These are phyloP conservation scores for Holothuria leucospilota DNA, from an alignment of 53 echinoderm and acorn worm genomes.

Conservation along the genomic window DNA sequence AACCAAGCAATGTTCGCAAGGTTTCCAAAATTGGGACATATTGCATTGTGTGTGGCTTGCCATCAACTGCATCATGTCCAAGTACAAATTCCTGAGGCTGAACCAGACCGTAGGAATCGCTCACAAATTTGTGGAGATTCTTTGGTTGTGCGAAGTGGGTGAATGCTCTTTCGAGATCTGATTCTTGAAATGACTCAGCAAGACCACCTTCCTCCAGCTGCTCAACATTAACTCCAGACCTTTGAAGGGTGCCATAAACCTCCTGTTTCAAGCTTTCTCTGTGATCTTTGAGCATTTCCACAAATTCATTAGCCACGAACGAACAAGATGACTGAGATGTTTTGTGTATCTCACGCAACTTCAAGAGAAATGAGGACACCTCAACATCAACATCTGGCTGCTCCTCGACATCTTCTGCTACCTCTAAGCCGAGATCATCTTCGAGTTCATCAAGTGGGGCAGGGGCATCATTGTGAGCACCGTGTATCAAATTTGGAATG, in stretches of 20 bases:
- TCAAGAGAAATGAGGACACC: no score
- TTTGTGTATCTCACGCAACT: neutral
- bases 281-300: conserved; percentile 8
- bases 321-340: conserved; percentile 5
- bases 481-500: no score
- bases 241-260: neutral
- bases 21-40: conserved; percentile 20
- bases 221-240: conserved; percentile 14
- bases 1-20: neutral
- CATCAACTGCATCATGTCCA: neutral
- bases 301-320: conserved; percentile 30
- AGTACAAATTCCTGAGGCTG: conserved; percentile 7
- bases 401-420: no score
- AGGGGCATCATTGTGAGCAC: no score
- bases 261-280: neutral
- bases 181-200: conserved; percentile 11
- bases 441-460: no score
- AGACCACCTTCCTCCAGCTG: conserved; percentile 6
- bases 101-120: neutral
- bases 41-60: conserved; percentile 38
- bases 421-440: no score
- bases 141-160: neutral
- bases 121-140: neutral
- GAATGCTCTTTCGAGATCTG: conserved; percentile 7
- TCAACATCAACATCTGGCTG: no score